Evolutionary conservation across 1,140 invertebrate species (phyloP).

Genomic region (Trigoniulus corallinus): DNA sequence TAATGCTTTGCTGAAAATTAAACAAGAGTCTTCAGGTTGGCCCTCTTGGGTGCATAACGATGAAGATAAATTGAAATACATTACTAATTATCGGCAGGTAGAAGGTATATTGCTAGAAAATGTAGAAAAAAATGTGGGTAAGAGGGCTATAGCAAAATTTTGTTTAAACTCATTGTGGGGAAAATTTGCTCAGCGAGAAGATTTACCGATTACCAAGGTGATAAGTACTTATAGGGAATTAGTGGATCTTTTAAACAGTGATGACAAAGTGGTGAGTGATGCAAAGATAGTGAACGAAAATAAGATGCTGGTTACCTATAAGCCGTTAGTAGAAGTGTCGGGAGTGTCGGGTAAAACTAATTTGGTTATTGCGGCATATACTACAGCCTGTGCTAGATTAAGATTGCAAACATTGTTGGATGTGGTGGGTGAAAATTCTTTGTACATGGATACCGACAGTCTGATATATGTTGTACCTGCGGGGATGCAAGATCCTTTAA

Average conservation of each 20-base stretch:
- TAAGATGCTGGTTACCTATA: not conserved
- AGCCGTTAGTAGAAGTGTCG: not conserved
- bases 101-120: not conserved
- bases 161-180: constrained; percentile 3
- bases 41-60: not conserved
- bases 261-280: not conserved
- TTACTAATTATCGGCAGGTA: not conserved
- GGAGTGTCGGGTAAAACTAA: not conserved
- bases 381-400: not conserved
- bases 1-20: constrained; percentile 1
- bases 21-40: constrained; percentile 1
- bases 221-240: not conserved
- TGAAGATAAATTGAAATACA: not conserved
- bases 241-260: not conserved
- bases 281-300: not conserved
- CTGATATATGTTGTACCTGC: not conserved
- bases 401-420: not conserved
- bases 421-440: not conserved
- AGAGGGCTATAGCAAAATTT: not conserved
- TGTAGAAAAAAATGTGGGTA: not conserved
- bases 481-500: not conserved
- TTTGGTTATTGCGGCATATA: constrained; percentile 1
- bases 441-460: constrained; percentile 3
- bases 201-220: not conserved
- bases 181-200: not conserved